Evolutionary conservation across 2,797 vertebrate species (phyloP).

Genomic region (Enteromius viviparus): DNA sequence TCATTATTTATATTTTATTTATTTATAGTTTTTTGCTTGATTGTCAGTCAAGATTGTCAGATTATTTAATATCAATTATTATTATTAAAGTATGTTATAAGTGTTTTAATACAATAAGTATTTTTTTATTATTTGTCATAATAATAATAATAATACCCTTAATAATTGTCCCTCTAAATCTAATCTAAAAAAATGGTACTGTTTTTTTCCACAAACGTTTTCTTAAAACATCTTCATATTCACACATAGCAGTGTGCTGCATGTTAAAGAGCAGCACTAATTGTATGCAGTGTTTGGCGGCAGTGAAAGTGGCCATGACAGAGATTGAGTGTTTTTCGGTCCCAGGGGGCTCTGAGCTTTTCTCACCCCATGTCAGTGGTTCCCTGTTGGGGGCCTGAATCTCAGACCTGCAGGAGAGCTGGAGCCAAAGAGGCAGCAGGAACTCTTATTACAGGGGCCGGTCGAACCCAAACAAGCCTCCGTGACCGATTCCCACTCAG

Average conservation of each 20-base stretch:
- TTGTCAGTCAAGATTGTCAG: neutral
- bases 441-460: slow-evolving; percentile 49
- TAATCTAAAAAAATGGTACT: neutral
- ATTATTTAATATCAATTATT: neutral
- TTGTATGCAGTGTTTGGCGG: slow-evolving; percentile 40
- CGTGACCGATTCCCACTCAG: slow-evolving; percentile 34
- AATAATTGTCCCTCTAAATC: no score
- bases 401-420: slow-evolving; percentile 54
- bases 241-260: neutral
- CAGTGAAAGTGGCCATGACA: slow-evolving; percentile 53
- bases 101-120: no score
- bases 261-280: slow-evolving; percentile 38
- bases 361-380: slow-evolving; percentile 53
- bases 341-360: slow-evolving; percentile 44
- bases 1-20: no score
- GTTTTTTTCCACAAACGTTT: neutral
- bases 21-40: neutral
- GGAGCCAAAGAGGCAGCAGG: slow-evolving; percentile 57
- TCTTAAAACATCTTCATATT: slow-evolving; percentile 33
- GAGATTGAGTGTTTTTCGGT: slow-evolving; percentile 60
- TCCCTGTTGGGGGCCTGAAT: slow-evolving; percentile 53
- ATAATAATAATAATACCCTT: neutral
- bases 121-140: no score
- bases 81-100: neutral
- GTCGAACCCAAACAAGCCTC: slow-evolving; percentile 42